Evolutionary conservation across 2,797 vertebrate species (phyloP), one percentile per base, ranked within the genome.

Genomic region (Martes flavigula): DNA sequence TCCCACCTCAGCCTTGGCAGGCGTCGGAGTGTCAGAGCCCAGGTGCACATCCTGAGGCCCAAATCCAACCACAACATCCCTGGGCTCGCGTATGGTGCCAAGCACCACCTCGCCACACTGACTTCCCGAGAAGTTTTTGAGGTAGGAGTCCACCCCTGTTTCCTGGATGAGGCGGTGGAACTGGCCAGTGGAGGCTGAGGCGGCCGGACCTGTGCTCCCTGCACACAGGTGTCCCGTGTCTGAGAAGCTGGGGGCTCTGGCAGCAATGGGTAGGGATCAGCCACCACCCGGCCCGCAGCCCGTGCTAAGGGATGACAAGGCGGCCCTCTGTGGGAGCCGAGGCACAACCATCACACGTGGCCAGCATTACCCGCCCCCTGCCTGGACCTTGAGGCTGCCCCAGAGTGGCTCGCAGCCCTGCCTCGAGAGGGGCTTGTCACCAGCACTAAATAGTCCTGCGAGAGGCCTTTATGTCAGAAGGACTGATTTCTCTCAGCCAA

Each of bases 11-110:
- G 60, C 51, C 20, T 46, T 54, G 43, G 23, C 62, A 17, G 64
- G 35, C 12, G 27, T 40, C 2, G 2, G 10, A 62, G 87, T 5
- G 4, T 51, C 51, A 17, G 54, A 35, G 79, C 70, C 27, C 40
- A 25, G 18, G 46, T 38, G 40, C 27, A 21, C 38, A 60, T 12
- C 25, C 30, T 8, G 0, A 51, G 27, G 38, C 54, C 72, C n/a
- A 5, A 13, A 12, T 38, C 4, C 5, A 1, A 64, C 46, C 58
- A 46, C 0, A 0, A 7, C 1, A 2, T 20, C 32, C 5, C 46
- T 1, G 2, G 40, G 38, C 15, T 9, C 10, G 17, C 27, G 3
- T 14, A 4, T 54, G 0, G 0, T 68, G 25, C 78, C 43, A 35
- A 32, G 58, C 3, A 4, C 58, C 15, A 21, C 48, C 56, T 60